Base-by-base conservation (phyloP, 2,797 vertebrate species). In the Coendou prehensilis region DNA sequence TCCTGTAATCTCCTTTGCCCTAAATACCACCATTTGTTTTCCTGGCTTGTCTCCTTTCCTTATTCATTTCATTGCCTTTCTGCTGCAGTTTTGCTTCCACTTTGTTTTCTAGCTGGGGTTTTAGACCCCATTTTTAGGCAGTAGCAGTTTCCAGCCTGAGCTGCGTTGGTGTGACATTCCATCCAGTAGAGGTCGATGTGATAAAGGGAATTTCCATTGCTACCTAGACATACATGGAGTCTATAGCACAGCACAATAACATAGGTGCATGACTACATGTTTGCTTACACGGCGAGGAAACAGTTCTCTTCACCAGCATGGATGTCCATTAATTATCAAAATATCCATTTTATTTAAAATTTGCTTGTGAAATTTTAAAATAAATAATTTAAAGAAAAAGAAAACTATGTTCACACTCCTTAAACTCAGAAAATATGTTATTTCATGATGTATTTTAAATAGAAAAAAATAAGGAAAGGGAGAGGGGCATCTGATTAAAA, bases 371-470 rank as follows among this genome's bases (percentile, higher is more conserved):
- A 75, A 81, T 56, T 94, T 93, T 75, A 63, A 85, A 93, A 88
- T n/a, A 17, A n/a, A 87, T 79, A 73, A 15, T 80, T 93, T 92
- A 82, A 95, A 85, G 94, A 90, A 1, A 81, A 94, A 84, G 56
- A 63, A 76, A 87, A 26, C 13, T 18, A 84, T 78, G 87, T 33
- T 57, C 71, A 63, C 82, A 87, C 89, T 97, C 69, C 64, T 86
- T 69, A 82, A 59, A 73, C n/a, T 47, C 89, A 91, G 56, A 13
- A 79, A 45, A 91, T 86, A 93, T 87, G 18, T 61, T 37, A 69
- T 88, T 94, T 91, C 91, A 93, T 94, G 71, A 33, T 95, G 88
- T 82, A 79, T 89, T 97, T 86, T 83, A 96, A 97, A 96, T 45
- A 94, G 86, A 91, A 93, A 94, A 64, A 30, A 33, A 41, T 26